Base-by-base conservation (phyloP, 2,797 vertebrate species). In the Falco cherrug region DNA sequence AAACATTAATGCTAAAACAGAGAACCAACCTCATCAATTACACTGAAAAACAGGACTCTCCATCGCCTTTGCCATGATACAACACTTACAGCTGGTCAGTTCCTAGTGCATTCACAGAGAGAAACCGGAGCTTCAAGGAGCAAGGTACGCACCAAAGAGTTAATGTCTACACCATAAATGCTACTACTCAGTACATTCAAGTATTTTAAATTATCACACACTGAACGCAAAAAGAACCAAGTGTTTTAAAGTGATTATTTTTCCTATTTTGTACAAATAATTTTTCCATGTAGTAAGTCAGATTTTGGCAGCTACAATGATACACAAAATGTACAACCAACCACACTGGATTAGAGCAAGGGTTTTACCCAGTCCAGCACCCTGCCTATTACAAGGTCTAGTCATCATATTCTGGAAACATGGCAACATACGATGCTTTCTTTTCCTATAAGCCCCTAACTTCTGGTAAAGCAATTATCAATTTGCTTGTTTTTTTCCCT, bases 331-430 rank as follows among this genome's bases (percentile, higher is more conserved):
- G 7, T 26, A 25, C 14, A 73, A 56, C 19, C 10, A 24, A 28
- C 37, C 25, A 18, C 16, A 7, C 3, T 4, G 16, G 53, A 37
- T 15, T 41, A 56, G 41, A 35, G 5, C 47, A 8, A 41, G n/a
- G 22, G 60, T 25, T 78, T 74, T 33, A 61, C 9, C 31, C 22
- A 45, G 47, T 4, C 41, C 47, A 33, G n/a, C 9, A 13, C 26
- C 7, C 31, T 24, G n/a, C 28, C 20, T 17, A 1, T 8, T 16
- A 20, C 18, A 39, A 43, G 35, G n/a, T 13, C 20, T 19, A 76
- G 1, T 2, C 37, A 14, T 0, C 2, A 1, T 1, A 5, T 29
- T 81, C 24, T n/a, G 22, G 43, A 48, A 68, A 35, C 18, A 1
- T 0, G 5, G 29, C n/a, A 67, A 33, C 9, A 31, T 0, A 5